Evolutionary conservation across 37 sponge, comb jelly and placozoan genomes (phyloP), one percentile per base, ranked within the genome.

Genomic region (Dysidea cf. avara): DNA sequence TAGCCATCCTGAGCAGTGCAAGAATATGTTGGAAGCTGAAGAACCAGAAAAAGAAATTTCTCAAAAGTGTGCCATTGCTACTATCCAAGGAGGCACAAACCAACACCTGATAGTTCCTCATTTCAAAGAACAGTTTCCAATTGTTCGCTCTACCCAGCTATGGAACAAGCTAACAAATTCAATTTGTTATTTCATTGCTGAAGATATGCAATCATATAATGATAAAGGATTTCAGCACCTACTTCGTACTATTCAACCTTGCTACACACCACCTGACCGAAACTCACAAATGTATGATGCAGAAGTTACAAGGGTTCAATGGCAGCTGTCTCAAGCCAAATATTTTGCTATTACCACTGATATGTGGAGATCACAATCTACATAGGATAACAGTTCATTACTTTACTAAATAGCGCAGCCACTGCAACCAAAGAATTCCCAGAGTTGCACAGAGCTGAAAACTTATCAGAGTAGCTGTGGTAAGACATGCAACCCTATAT

Each of bases 291-390:
- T 80, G 61, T 71, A 38, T 36, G 43, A 53, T 29, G 31, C 34
- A 7, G 64, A 60, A 11, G 54, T 33, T 30, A 47, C 72, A 7
- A 32, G 35, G 18, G 17, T 77, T n/a, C 31, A 48, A 28, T 17
- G 43, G 37, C 29, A 21, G 9, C 28, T 71, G 1, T 24, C 30
- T 34, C 21, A 50, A 47, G 71, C 59, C 7, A 16, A 54, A 6
- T 56, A n/a, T 4, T 80, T 32, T 56, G 71, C 71, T n/a, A 38
- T 75, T 28, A 71, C 81, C 6, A 75, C 81, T 35, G 71, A 72
- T 38, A 9, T 75, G 38, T 80, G 81, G 81, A 80, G 71, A 29
- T 74, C 72, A 21, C 35, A 71, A 12, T 61, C 81, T 2, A 69
- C 55, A 17, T 49, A 38, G 71, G 20, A 17, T 80, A 29, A 80